A percentile compares a stretch with the other conserved stretches of the same genome.
Evolutionary conservation across 2,797 vertebrate species (phyloP).

Genomic region (Mergus octosetaceus): DNA sequence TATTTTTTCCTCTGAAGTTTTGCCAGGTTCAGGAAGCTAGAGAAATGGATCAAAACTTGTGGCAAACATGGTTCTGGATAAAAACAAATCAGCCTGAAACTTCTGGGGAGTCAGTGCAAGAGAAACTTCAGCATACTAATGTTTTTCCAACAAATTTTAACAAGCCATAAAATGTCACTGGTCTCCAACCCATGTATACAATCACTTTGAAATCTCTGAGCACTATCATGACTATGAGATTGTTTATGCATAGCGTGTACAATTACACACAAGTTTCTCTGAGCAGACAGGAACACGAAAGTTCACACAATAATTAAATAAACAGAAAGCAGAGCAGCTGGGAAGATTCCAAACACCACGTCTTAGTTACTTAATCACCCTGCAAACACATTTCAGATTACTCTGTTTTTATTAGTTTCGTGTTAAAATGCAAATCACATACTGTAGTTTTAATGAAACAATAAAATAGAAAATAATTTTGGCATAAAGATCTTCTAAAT

Average conservation of each 20-base stretch:
- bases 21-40: not conserved
- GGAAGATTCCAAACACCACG: conserved; percentile 21
- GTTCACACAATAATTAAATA: conserved; percentile 52
- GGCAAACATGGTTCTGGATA: not conserved
- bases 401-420: conserved; percentile 33
- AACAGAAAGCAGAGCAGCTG: conserved; percentile 5
- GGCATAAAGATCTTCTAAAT: conserved; percentile 31
- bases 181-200: fast-evolving
- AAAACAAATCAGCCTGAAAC: not conserved
- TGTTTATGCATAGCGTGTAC: not conserved
- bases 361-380: conserved; percentile 60
- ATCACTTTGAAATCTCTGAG: not conserved
- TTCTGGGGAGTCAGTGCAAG: not conserved
- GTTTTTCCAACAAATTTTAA: not conserved
- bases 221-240: not conserved
- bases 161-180: not conserved
- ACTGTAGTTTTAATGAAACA: conserved; percentile 27
- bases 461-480: conserved; percentile 43
- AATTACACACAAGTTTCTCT: not conserved
- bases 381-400: conserved; percentile 55
- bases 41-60: not conserved
- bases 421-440: conserved; percentile 27
- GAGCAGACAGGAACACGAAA: not conserved
- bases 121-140: not conserved
- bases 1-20: not conserved